Evolutionary conservation across 2,797 vertebrate genomes (phyloP).

Genomic region (Etheostoma perlongum): DNA sequence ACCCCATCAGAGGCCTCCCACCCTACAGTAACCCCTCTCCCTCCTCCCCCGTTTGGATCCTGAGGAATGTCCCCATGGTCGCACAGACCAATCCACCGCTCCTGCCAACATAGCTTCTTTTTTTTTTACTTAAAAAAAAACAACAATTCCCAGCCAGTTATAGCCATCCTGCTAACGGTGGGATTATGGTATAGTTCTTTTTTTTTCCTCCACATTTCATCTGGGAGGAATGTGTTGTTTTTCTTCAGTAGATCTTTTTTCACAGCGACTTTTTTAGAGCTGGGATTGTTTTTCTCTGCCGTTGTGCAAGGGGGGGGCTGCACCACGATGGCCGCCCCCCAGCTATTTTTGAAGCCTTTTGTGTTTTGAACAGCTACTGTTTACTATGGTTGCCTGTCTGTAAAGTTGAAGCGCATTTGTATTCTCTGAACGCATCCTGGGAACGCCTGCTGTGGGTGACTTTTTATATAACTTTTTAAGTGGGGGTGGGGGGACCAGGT

Average conservation of each 20-base stretch:
- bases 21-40: slow-evolving; percentile 47
- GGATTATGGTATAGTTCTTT: slow-evolving; percentile 59
- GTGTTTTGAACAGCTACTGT: slow-evolving; percentile 62
- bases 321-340: slow-evolving; percentile 22
- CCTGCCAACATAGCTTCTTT: slow-evolving; percentile 32
- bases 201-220: slow-evolving; percentile 40
- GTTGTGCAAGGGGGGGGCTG: slow-evolving; percentile 32
- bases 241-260: slow-evolving; percentile 50
- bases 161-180: slow-evolving; percentile 56
- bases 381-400: slow-evolving; percentile 38
- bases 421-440: slow-evolving; percentile 18
- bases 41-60: slow-evolving; percentile 60
- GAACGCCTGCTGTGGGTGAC: slow-evolving; percentile 14
- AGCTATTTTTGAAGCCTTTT: slow-evolving; percentile 53
- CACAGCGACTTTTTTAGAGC: slow-evolving; percentile 38
- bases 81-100: slow-evolving; percentile 42
- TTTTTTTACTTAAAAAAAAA: slow-evolving; percentile 31
- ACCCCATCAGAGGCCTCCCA: slow-evolving; percentile 71
- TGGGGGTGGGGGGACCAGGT: background rate
- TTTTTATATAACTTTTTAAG: slow-evolving; percentile 8
- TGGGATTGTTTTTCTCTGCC: slow-evolving; percentile 43
- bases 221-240: slow-evolving; percentile 71
- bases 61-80: slow-evolving; percentile 77
- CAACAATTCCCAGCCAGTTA: slow-evolving; percentile 28
- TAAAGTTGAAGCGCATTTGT: slow-evolving; percentile 21